Evolutionary conservation across 2,888 invertebrate genomes (phyloP).

Genomic region (Melinopterus prodromus): DNA sequence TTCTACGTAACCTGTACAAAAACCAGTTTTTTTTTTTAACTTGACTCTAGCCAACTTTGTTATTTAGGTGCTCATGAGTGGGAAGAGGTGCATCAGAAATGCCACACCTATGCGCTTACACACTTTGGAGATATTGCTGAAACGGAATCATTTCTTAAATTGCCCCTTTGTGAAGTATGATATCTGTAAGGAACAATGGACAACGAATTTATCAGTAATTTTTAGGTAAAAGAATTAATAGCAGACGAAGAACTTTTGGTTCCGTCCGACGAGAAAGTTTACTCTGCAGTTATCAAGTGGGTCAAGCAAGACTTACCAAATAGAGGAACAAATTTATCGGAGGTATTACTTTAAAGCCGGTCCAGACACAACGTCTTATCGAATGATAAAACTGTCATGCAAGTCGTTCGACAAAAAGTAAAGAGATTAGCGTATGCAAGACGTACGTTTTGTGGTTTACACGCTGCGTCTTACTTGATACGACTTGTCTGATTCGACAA

Average conservation of each 20-base stretch:
- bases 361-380: too few species aligned
- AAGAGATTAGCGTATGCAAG: too few species aligned
- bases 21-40: too few species aligned
- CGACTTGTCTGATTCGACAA: too few species aligned
- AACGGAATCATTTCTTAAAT: background rate
- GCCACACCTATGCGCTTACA: background rate
- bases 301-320: background rate
- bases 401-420: too few species aligned
- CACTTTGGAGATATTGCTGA: background rate
- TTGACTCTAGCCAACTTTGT: background rate
- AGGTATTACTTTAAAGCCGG: background rate
- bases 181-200: background rate
- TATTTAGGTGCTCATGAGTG: background rate
- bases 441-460: too few species aligned
- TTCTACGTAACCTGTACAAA: too few species aligned
- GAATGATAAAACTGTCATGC: too few species aligned
- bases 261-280: background rate
- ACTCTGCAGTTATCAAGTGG: background rate
- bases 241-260: background rate
- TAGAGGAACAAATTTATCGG: background rate
- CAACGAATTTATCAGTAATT: background rate
- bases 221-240: background rate
- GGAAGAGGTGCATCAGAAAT: background rate
- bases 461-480: too few species aligned
- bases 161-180: background rate